Evolutionary conservation across 2,113 vertebrate genomes (phyloP).

Genomic region (Psilopsiagon aymara): DNA sequence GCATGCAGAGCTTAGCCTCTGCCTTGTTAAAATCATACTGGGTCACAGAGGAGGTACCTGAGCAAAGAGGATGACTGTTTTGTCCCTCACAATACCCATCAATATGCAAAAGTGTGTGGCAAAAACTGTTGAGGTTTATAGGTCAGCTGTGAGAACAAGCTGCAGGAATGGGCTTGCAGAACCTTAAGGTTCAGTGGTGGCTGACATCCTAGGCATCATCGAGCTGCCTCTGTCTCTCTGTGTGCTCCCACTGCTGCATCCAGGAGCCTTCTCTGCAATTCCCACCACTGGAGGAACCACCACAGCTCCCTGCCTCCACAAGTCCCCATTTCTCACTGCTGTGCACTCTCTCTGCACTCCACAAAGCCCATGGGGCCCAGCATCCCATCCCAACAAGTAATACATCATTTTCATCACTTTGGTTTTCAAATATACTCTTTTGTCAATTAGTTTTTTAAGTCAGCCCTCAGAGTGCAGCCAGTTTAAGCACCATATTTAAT

Average conservation of each 20-base stretch:
- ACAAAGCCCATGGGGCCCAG: background rate
- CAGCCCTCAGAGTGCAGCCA: background rate
- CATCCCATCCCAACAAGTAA: background rate
- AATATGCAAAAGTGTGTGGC: background rate
- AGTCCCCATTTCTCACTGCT: background rate
- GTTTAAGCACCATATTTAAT: background rate
- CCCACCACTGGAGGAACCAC: background rate
- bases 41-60: background rate
- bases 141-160: background rate
- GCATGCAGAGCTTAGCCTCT: background rate
- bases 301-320: accelerated
- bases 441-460: background rate
- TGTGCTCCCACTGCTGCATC: background rate
- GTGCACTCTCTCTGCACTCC: background rate
- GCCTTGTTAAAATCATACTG: background rate
- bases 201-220: background rate
- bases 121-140: background rate
- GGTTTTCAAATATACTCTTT: constrained; percentile 16
- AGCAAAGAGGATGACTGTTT: background rate
- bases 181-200: background rate
- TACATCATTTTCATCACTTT: constrained; percentile 10
- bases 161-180: background rate
- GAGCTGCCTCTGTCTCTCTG: background rate
- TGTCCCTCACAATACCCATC: accelerated
- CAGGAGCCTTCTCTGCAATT: background rate